Conservation (phyloP, 2,113 vertebrate genomes). For the Columba janthina region DNA sequence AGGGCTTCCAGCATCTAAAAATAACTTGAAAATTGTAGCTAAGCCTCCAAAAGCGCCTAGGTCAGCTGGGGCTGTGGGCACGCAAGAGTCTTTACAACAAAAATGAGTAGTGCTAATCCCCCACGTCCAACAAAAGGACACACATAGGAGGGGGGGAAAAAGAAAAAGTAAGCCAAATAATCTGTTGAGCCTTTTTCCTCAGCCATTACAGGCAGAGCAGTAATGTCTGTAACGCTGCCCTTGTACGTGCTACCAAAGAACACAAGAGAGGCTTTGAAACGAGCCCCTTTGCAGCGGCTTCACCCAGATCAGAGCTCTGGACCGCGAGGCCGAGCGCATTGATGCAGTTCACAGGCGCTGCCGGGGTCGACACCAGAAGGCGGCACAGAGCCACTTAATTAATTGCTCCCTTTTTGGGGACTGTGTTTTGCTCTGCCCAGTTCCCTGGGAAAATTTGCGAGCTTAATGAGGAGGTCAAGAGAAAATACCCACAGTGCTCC, state of each 20-base stretch:
- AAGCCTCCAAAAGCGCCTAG: background rate
- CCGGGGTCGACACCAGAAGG: background rate
- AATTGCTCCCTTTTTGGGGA: constrained; percentile 2
- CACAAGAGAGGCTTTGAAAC: constrained; percentile 47
- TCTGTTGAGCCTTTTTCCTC: background rate
- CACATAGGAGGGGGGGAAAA: background rate
- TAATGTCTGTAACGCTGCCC: background rate
- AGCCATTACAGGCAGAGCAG: background rate
- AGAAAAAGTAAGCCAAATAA: background rate
- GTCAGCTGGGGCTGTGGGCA: background rate
- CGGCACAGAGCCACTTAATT: background rate
- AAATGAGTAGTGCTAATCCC: background rate
- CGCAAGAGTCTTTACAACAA: background rate
- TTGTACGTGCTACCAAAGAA: constrained; percentile 12
- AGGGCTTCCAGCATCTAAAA: constrained; percentile 33
- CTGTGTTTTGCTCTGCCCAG: background rate
- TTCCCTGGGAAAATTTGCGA: background rate
- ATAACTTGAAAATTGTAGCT: constrained; percentile 3
- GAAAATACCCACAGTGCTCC: background rate
- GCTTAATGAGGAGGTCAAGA: background rate
- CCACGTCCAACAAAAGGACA: constrained; percentile 10
- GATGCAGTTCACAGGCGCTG: background rate
- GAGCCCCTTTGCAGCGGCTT: constrained; percentile 14
- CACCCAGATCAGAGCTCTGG: constrained; percentile 26
- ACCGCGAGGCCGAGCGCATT: background rate